These are phyloP conservation scores for Sthenelais limicola DNA, from an alignment of 2,888 invertebrate genomes.

Conservation along the genomic window DNA sequence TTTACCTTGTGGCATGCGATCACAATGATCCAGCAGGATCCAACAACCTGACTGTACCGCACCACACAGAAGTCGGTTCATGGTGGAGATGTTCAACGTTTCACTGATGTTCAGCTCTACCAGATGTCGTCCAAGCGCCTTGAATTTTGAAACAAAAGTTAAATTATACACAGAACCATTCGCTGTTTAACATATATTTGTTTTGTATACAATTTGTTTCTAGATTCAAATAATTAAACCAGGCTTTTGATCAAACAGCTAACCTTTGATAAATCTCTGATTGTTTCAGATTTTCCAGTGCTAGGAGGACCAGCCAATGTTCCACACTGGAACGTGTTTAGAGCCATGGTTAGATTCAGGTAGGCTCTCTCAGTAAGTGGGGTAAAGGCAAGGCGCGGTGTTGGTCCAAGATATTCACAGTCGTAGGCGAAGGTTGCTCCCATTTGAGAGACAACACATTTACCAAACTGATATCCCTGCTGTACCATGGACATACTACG, in stretches of 20 bases:
- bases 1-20: conserved; percentile 66
- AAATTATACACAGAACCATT: background rate
- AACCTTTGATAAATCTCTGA: conserved; percentile 67
- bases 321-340: conserved; percentile 67
- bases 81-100: conserved; percentile 60
- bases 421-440: conserved; percentile 65
- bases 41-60: conserved; percentile 69
- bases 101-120: conserved; percentile 65
- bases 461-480: conserved; percentile 67
- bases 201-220: too few relatives aligned
- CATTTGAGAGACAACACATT: conserved; percentile 65
- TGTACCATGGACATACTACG: conserved; percentile 62
- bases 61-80: conserved; percentile 67
- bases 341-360: conserved; percentile 64
- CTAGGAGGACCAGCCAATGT: conserved; percentile 66
- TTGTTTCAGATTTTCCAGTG: conserved; percentile 68
- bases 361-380: conserved; percentile 69
- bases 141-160: conserved; percentile 39
- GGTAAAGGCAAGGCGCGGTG: conserved; percentile 61
- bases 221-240: too few relatives aligned
- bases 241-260: background rate
- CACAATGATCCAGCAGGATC: conserved; percentile 68
- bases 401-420: conserved; percentile 67
- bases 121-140: conserved; percentile 66
- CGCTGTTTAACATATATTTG: too few relatives aligned